phyloP scores from a whole-genome alignment of 30 jellyfish, hydroid and myxozoan genomes.

The Chrysaora quinquecirrha region DNA sequence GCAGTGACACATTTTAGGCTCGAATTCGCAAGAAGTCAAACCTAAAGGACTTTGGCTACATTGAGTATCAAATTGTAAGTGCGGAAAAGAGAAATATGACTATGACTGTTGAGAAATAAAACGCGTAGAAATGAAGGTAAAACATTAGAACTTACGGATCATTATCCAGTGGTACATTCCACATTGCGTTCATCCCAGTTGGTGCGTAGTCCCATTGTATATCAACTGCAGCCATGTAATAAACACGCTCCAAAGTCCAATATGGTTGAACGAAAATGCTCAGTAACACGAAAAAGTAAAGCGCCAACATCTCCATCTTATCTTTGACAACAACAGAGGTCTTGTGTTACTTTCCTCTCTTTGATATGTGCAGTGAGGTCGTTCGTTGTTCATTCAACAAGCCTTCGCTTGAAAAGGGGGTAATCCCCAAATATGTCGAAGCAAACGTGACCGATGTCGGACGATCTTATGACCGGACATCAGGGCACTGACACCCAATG shows the following conservation, averaged over 20 bases:
- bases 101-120: too few species aligned
- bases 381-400: too few species aligned
- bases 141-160: constrained; percentile 43
- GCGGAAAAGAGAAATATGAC: too few species aligned
- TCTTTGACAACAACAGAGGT: not conserved
- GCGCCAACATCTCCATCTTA: constrained; percentile 8
- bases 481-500: too few species aligned
- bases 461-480: not conserved
- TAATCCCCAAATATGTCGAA: too few species aligned
- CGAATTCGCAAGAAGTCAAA: too few species aligned
- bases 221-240: constrained; percentile 65
- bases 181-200: constrained; percentile 30
- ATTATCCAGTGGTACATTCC: constrained; percentile 31
- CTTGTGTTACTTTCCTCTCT: not conserved
- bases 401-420: too few species aligned
- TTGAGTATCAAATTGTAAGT: too few species aligned
- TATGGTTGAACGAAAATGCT: constrained; percentile 2
- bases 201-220: constrained; percentile 77
- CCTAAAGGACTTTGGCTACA: too few species aligned
- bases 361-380: not conserved
- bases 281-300: not conserved
- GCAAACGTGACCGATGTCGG: not conserved
- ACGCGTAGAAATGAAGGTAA: too few species aligned
- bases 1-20: too few species aligned
- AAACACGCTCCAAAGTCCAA: constrained; percentile 28